A percentile compares a stretch with the other conserved stretches of the same genome.
Evolutionary conservation across 2,797 vertebrate genomes (phyloP).

Genomic region (Notolepis coatsorum): DNA sequence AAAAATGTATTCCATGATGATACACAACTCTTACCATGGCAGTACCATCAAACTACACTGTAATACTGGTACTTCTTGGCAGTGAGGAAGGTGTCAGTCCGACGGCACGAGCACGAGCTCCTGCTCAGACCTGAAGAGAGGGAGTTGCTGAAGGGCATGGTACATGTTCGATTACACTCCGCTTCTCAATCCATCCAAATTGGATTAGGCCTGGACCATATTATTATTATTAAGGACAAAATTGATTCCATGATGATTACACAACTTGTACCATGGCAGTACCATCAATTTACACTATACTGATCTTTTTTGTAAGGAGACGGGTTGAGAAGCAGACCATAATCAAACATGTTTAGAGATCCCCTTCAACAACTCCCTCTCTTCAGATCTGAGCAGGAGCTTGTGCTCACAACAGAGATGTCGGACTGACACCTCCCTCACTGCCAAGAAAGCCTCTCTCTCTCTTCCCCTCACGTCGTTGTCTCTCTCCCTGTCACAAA

Average conservation of each 20-base stretch:
- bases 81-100: conserved; percentile 23
- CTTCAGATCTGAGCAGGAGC: conserved; percentile 20
- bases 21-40: too few relatives aligned
- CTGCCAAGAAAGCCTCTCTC: conserved; percentile 36
- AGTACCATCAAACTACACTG: too few relatives aligned
- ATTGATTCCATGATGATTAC: too few relatives aligned
- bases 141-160: conserved; percentile 38
- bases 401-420: conserved; percentile 19
- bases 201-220: too few relatives aligned
- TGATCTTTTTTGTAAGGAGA: too few relatives aligned
- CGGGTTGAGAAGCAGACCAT: conserved; percentile 40
- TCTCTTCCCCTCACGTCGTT: too few relatives aligned
- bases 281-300: too few relatives aligned
- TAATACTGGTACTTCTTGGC: too few relatives aligned
- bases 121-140: conserved; percentile 8
- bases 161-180: conserved; percentile 59
- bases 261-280: too few relatives aligned
- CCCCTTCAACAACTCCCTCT: conserved; percentile 28
- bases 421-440: conserved; percentile 21
- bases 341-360: conserved; percentile 58
- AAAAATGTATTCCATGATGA: too few relatives aligned
- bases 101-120: conserved; percentile 25
- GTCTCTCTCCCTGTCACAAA: background rate
- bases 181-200: too few relatives aligned
- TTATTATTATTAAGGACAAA: too few relatives aligned